phyloP scores from a whole-genome alignment of 2,888 invertebrate genomes.

The Limenitis camilla region DNA sequence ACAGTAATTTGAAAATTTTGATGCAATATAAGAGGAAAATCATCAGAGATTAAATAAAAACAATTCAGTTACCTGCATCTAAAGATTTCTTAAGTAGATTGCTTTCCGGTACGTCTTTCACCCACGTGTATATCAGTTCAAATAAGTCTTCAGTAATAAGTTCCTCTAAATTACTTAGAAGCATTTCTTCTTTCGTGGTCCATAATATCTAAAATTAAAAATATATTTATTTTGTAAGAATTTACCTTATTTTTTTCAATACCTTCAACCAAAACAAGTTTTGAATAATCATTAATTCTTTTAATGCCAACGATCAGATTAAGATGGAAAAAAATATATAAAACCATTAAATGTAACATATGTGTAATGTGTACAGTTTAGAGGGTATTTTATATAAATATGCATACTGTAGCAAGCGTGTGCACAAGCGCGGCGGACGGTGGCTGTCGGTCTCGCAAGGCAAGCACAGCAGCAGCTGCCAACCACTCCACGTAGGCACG shows the following conservation, averaged over 20 bases:
- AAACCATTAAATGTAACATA: not conserved
- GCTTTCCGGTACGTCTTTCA: slow-evolving; percentile 78
- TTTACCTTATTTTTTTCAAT: too few relatives aligned
- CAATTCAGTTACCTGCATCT: slow-evolving; percentile 81
- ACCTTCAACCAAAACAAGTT: too few relatives aligned
- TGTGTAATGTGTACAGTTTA: not conserved
- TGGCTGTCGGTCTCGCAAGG: slow-evolving; percentile 52
- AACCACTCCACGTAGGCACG: slow-evolving; percentile 84
- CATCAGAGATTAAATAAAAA: too few relatives aligned
- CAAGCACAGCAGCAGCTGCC: slow-evolving; percentile 67
- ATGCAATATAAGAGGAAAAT: too few relatives aligned
- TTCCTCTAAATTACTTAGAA: slow-evolving; percentile 77
- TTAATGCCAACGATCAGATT: too few relatives aligned
- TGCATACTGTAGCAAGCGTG: slow-evolving; percentile 83
- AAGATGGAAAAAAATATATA: not conserved
- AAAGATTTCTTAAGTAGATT: slow-evolving; percentile 86
- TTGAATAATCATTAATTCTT: too few relatives aligned
- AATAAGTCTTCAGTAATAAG: slow-evolving; percentile 84
- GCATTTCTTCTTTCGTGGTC: slow-evolving; percentile 77
- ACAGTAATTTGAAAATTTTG: too few relatives aligned
- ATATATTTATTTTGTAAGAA: too few relatives aligned
- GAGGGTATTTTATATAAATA: too few relatives aligned
- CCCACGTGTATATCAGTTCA: slow-evolving; percentile 85
- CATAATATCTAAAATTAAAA: slow-evolving; percentile 50
- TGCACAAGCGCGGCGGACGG: slow-evolving; percentile 75